Conservation (phyloP, 2,797 vertebrate genomes). For the Rhodeus uyekii region DNA sequence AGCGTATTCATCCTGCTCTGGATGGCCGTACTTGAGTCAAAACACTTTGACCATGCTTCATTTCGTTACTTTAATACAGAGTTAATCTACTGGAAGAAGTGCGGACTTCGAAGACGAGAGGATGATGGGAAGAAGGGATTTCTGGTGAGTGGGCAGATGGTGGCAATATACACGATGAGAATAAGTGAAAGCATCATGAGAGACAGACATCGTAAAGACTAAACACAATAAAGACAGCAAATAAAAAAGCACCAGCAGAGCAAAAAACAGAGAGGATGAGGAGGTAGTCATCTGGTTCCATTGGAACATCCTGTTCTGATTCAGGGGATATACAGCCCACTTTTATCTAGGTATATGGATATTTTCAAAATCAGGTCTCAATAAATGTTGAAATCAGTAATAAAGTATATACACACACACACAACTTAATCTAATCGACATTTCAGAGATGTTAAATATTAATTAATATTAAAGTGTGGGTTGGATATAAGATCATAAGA, state of each 20-base stretch:
- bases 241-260: slow-evolving; percentile 37
- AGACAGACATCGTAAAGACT: slow-evolving; percentile 41
- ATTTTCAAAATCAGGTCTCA: background rate
- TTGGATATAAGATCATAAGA: background rate
- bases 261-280: slow-evolving; percentile 45
- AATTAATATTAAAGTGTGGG: background rate
- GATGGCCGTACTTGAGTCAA: slow-evolving; percentile 50
- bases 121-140: slow-evolving; percentile 34
- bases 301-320: slow-evolving; percentile 36
- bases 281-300: slow-evolving; percentile 47
- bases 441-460: no score
- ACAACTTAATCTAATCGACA: no score
- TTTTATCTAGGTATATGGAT: background rate
- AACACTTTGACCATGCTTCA: slow-evolving; percentile 55
- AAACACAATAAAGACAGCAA: slow-evolving; percentile 51
- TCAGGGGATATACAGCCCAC: background rate
- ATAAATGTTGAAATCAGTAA: no score
- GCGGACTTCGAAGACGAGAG: slow-evolving; percentile 41
- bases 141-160: slow-evolving; percentile 37
- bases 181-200: slow-evolving; percentile 44
- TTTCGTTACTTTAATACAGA: slow-evolving; percentile 57
- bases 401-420: no score
- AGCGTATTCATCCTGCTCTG: slow-evolving; percentile 54
- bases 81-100: slow-evolving; percentile 58
- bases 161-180: slow-evolving; percentile 18